phyloP scores from a whole-genome alignment of 2,888 invertebrate genomes.

The Ceraclea dissimilis region DNA sequence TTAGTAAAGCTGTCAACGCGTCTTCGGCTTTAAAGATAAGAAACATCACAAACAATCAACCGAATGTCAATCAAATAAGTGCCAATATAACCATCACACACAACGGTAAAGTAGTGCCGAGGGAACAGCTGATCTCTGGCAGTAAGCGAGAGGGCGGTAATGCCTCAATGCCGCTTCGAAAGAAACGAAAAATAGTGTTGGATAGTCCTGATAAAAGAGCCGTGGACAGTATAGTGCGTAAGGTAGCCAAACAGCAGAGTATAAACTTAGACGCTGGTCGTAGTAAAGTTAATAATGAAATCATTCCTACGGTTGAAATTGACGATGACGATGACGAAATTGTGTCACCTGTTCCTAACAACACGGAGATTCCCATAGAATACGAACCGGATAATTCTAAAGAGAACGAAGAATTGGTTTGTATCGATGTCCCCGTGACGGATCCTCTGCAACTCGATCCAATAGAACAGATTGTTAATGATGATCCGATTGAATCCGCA shows the following conservation, averaged over 20 bases:
- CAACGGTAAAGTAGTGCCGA: not conserved
- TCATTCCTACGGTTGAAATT: slow-evolving; percentile 35
- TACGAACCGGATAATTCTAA: slow-evolving; percentile 4
- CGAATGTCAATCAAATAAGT: not conserved
- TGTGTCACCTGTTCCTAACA: not conserved
- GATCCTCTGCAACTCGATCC: not conserved
- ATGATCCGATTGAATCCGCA: not conserved
- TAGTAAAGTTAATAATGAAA: not conserved
- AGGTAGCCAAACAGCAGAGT: not conserved
- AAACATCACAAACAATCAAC: not conserved
- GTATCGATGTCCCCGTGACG: slow-evolving; percentile 38
- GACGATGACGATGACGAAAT: slow-evolving; percentile 37
- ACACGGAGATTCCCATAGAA: slow-evolving; percentile 9
- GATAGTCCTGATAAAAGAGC: not conserved
- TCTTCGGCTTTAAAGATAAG: not conserved
- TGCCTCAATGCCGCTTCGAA: not conserved
- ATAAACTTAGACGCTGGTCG: not conserved
- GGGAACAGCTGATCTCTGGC: too few relatives aligned
- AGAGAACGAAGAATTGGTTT: slow-evolving; percentile 33
- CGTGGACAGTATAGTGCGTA: not conserved
- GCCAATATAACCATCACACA: not conserved
- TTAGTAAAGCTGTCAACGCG: too few relatives aligned
- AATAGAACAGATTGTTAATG: not conserved
- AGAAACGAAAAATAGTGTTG: not conserved
- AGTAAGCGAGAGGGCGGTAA: not conserved